Evolutionary conservation across 92 coral and sea anemone species (phyloP).

Genomic region (Epizoanthus ramosus): DNA sequence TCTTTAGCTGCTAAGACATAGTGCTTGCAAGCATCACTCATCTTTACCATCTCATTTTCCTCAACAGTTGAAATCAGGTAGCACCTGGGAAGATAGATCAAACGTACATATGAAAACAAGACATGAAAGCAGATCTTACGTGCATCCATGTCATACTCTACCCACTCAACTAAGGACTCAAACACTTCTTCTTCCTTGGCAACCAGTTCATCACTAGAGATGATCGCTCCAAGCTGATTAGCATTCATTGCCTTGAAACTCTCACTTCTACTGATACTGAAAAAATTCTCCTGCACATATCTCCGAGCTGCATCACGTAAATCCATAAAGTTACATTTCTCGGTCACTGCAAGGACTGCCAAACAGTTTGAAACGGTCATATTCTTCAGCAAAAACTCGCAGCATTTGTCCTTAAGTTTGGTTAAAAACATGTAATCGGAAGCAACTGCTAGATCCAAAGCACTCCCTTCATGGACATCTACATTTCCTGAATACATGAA

Average conservation of each 20-base stretch:
- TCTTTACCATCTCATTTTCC: constrained; percentile 65
- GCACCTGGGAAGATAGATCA: constrained; percentile 76
- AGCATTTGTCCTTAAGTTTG: constrained; percentile 68
- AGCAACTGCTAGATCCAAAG: constrained; percentile 69
- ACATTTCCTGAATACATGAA: constrained; percentile 83
- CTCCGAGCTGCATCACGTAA: constrained; percentile 74
- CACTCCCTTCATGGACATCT: constrained; percentile 55
- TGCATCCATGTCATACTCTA: constrained; percentile 56
- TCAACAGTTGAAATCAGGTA: constrained; percentile 71
- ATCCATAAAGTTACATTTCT: constrained; percentile 72
- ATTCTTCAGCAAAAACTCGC: constrained; percentile 67
- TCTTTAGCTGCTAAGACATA: constrained; percentile 61
- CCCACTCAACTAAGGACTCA: constrained; percentile 88
- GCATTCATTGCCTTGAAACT: constrained; percentile 73
- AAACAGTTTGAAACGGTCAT: constrained; percentile 84
- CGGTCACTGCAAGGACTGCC: constrained; percentile 80
- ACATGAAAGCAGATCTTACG: constrained; percentile 74
- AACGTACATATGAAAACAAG: constrained; percentile 71
- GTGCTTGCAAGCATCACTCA: constrained; percentile 61
- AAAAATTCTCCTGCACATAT: constrained; percentile 83
- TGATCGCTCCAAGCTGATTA: constrained; percentile 74
- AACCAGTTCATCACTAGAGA: constrained; percentile 90
- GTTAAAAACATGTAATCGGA: constrained; percentile 80
- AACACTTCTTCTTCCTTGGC: constrained; percentile 86
- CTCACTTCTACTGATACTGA: constrained; percentile 61